Evolutionary conservation across 2,888 invertebrate genomes (phyloP).

Genomic region (Antitype chi): DNA sequence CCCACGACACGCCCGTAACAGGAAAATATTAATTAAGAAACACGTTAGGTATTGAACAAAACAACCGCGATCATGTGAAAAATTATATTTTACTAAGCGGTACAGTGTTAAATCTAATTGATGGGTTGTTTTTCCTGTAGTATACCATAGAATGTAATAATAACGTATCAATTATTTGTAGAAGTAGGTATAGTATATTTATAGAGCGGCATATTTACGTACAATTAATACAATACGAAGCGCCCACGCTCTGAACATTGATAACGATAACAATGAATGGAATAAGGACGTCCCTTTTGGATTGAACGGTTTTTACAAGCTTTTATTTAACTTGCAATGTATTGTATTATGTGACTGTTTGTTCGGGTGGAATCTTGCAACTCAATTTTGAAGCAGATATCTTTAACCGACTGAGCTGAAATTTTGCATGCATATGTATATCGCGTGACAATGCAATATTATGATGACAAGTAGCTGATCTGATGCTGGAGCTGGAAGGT

Average conservation of each 20-base stretch:
- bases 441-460: too few relatives aligned
- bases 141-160: background rate
- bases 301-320: conserved; percentile 21
- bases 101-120: conserved; percentile 27
- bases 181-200: conserved; percentile 16
- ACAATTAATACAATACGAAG: conserved; percentile 31
- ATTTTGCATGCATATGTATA: too few relatives aligned
- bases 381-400: too few relatives aligned
- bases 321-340: too few relatives aligned
- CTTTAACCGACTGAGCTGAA: too few relatives aligned
- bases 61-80: conserved; percentile 65
- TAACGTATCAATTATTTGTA: conserved; percentile 6
- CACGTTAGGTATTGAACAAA: conserved; percentile 68
- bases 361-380: too few relatives aligned
- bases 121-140: conserved; percentile 31
- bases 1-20: conserved; percentile 83
- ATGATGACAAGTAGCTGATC: too few relatives aligned
- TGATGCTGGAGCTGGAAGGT: too few relatives aligned
- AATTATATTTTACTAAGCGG: conserved; percentile 50
- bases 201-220: conserved; percentile 18
- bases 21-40: conserved; percentile 82
- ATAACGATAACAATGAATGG: conserved; percentile 37
- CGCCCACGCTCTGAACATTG: conserved; percentile 47
- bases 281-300: conserved; percentile 27
- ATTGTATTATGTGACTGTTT: too few relatives aligned